A percentile compares a stretch with the other conserved stretches of the same genome.
Conservation (phyloP, 2,888 invertebrate species). For the Diarsia mendica region DNA sequence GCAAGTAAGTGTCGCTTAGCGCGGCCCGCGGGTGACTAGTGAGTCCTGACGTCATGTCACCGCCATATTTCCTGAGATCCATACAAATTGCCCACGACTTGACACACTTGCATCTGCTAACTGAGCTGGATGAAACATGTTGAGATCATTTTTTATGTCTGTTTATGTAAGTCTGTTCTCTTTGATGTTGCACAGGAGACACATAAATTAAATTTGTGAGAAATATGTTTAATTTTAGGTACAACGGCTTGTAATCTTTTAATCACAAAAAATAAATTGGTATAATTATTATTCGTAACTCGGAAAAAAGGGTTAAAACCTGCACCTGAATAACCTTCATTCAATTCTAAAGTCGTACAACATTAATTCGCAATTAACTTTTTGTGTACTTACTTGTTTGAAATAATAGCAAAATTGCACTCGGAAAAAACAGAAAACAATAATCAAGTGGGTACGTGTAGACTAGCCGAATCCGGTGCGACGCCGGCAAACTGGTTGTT, state of each 20-base stretch:
- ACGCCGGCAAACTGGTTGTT: constrained; percentile 61
- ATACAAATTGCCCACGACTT: constrained; percentile 60
- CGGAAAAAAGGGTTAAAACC: not conserved
- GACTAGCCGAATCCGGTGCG: constrained; percentile 41
- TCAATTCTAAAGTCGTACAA: not conserved
- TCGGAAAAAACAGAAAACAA: constrained; percentile 50
- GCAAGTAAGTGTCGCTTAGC: constrained; percentile 48
- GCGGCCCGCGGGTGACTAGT: constrained; percentile 36
- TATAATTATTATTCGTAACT: not conserved
- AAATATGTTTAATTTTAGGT: not conserved
- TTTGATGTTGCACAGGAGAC: not conserved
- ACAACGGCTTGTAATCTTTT: not conserved
- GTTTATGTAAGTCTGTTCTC: constrained; percentile 8
- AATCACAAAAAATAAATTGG: not conserved
- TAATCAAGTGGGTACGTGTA: constrained; percentile 49
- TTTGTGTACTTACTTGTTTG: constrained; percentile 5
- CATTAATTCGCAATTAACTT: constrained; percentile 4
- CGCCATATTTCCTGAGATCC: constrained; percentile 56
- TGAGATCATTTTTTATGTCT: constrained; percentile 30
- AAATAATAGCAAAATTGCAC: constrained; percentile 37
- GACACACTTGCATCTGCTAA: constrained; percentile 46
- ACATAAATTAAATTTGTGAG: not conserved
- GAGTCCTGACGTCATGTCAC: constrained; percentile 52
- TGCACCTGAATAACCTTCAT: not conserved
- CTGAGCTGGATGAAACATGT: constrained; percentile 40